Percentiles rank a stretch among this genome's conserved stretches.
These are phyloP conservation scores for Microtus californicus DNA, from an alignment of 2,797 vertebrate species.

Conservation along the genomic window DNA sequence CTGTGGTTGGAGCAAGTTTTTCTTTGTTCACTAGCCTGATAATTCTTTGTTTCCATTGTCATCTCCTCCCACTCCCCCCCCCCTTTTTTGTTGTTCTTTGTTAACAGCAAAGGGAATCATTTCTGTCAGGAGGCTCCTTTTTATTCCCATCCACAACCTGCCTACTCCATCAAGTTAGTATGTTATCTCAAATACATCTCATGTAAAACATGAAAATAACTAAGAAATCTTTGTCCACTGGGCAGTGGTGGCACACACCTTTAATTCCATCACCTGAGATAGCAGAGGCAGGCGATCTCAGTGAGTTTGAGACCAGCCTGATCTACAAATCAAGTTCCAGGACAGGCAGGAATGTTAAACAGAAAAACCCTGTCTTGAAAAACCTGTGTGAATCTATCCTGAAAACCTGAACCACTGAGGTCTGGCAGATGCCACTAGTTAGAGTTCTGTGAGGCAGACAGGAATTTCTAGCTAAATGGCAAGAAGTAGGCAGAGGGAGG, in stretches of 20 bases:
- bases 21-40: not conserved
- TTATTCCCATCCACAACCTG: not conserved
- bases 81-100: not conserved
- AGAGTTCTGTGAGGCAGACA: not conserved
- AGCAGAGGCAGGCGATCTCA: no score
- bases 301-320: no score
- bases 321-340: no score
- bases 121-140: not conserved
- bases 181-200: not conserved
- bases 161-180: not conserved
- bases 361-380: no score
- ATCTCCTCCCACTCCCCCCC: not conserved
- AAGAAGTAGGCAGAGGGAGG: not conserved
- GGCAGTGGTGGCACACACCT: no score
- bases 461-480: not conserved
- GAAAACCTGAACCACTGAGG: not conserved
- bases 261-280: no score
- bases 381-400: not conserved
- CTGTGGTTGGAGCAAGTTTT: not conserved
- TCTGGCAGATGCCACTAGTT: not conserved
- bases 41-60: slow-evolving; percentile 1
- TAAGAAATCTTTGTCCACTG: not conserved
- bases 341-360: no score
- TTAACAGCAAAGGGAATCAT: slow-evolving; percentile 6
- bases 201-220: slow-evolving; percentile 4